Base-by-base conservation (phyloP, 1,140 invertebrate genomes). In the Procambarus virginalis region DNA sequence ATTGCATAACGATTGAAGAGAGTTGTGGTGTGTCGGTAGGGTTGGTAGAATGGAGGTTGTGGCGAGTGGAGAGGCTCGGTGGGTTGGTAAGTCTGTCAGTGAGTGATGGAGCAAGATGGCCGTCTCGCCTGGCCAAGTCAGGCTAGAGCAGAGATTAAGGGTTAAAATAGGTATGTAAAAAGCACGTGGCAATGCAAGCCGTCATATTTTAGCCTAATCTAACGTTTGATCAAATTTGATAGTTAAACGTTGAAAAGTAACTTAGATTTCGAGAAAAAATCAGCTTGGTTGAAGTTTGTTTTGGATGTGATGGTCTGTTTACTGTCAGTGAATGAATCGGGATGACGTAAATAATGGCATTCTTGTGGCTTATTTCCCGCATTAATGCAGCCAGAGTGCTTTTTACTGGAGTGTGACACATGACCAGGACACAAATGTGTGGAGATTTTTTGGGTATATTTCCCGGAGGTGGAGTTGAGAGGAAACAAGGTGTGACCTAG, bases 141-240 rank as follows among this genome's bases (percentile, higher is more conserved):
- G 92, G 90, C 87, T 92, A 75, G 92, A 91, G 78, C 90, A 92
- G 90, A 91, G 92, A 89, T 86, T 92, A 91, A 91, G 89, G 77
- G 92, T 92, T 84, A 92, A 92, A 89, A 89, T 92, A 92, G 92
- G 92, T 92, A 92, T 58, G 91, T 91, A 60, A 22, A 5, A 8
- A 12, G 60, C 17, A 20, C 17, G 12, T 64, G 17, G 17, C 20
- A 14, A 4, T 17, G 8, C 4, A 64, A 64, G 17, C 12, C 17
- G 12, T 64, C 60, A 4, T 64, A 64, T 17, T 17, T 64, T 17
- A 64, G 12, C 20, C 20, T 64, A 64, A 64, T 4, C 4, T 12
- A 20, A 0, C 20, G 60, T 17, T 17, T 17, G 60, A 64, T 17
- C n/a, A 17, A 17, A 64, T 64, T 10, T 17, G 4, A 5, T 20